phyloP scores from a whole-genome alignment of 37 sponge, comb jelly and placozoan genomes.

The Chondrosia reniformis region DNA sequence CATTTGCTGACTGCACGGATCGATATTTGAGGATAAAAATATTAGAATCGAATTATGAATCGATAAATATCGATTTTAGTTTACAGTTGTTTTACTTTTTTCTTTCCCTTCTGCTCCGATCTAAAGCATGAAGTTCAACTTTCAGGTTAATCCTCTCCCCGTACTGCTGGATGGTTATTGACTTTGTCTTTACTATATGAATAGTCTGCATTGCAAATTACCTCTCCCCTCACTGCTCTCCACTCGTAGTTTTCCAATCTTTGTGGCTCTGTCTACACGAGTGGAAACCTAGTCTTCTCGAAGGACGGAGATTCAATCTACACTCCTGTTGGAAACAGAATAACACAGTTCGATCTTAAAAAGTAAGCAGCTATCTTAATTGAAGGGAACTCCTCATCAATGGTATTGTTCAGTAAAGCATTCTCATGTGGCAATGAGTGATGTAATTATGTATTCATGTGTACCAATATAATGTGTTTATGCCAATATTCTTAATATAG shows the following conservation, averaged over 20 bases:
- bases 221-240: background rate
- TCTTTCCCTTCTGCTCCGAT: no score
- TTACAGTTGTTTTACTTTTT: no score
- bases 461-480: no score
- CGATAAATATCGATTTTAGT: no score
- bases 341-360: conserved; percentile 94
- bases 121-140: background rate
- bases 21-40: no score
- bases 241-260: conserved; percentile 84
- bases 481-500: no score
- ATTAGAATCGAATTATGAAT: no score
- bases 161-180: background rate
- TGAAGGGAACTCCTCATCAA: no score
- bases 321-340: conserved; percentile 96
- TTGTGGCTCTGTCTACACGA: conserved; percentile 91
- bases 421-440: no score
- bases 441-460: no score
- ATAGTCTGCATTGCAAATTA: background rate
- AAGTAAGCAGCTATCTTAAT: conserved; percentile 56
- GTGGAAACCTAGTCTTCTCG: conserved; percentile 85
- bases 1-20: no score
- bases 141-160: background rate
- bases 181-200: background rate
- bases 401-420: no score
- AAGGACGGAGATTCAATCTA: conserved; percentile 70